Percentiles rank a stretch among this genome's conserved stretches.
phyloP scores from a whole-genome alignment of 2,113 vertebrate genomes.

The Macrotus californicus region DNA sequence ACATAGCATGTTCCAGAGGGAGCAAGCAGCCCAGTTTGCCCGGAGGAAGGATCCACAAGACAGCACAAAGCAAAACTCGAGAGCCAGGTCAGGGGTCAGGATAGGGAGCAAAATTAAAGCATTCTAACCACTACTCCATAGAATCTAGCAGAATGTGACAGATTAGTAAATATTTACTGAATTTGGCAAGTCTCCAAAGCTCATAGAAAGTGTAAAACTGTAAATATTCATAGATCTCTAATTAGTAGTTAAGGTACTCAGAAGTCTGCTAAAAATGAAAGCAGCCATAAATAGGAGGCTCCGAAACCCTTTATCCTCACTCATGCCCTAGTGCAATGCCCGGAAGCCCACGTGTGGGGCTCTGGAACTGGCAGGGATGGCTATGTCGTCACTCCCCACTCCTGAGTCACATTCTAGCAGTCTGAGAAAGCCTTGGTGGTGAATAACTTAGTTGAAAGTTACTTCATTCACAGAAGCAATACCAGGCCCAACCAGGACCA shows the following conservation, averaged over 20 bases:
- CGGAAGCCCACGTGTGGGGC: neutral
- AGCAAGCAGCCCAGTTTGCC: conserved; percentile 9
- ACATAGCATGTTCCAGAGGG: neutral
- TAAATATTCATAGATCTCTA: conserved; percentile 34
- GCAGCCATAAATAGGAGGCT: neutral
- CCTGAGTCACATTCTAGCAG: conserved; percentile 59
- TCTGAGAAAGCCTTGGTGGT: conserved; percentile 54
- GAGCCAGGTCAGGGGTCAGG: neutral
- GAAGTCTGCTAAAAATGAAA: conserved; percentile 41
- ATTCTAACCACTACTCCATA: conserved; percentile 24
- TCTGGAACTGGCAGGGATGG: conserved; percentile 6
- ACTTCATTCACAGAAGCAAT: conserved; percentile 60
- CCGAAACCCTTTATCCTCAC: conserved; percentile 14
- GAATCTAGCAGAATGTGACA: conserved; percentile 20
- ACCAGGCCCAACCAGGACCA: conserved; percentile 65
- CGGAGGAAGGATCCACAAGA: neutral
- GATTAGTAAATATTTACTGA: conserved; percentile 30
- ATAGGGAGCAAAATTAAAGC: conserved; percentile 3
- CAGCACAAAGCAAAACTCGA: neutral
- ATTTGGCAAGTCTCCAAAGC: conserved; percentile 42
- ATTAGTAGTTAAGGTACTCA: conserved; percentile 1
- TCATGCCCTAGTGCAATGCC: neutral
- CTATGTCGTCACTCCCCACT: neutral
- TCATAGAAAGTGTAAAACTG: conserved; percentile 31
- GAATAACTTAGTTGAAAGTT: conserved; percentile 58